Conservation (phyloP, 2,888 invertebrate genomes). For the Gymnosoma rotundatum region DNA sequence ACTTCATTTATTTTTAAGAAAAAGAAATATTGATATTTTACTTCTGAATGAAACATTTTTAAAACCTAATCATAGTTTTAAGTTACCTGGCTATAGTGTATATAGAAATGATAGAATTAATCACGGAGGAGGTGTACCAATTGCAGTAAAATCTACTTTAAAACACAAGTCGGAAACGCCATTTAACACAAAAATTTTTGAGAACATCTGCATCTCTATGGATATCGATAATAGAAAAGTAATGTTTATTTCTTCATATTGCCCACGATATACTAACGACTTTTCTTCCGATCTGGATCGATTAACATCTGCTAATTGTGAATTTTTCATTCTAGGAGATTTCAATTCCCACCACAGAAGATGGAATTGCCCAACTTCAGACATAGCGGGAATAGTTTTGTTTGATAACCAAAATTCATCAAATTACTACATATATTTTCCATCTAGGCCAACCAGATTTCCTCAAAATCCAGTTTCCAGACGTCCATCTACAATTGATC, state of each 20-base stretch:
- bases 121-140: slow-evolving; percentile 6
- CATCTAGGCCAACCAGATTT: neutral
- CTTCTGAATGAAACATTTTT: slow-evolving; percentile 24
- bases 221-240: slow-evolving; percentile 9
- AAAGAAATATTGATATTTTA: slow-evolving; percentile 9
- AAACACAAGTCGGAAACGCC: neutral
- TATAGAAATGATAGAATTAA: slow-evolving; percentile 22
- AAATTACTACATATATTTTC: neutral
- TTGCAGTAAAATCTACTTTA: neutral
- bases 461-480: neutral
- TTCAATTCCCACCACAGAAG: slow-evolving; percentile 7
- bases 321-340: slow-evolving; percentile 24
- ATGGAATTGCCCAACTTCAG: slow-evolving; percentile 1
- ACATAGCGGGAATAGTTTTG: neutral
- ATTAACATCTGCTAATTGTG: neutral
- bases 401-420: slow-evolving; percentile 1
- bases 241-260: slow-evolving; percentile 13
- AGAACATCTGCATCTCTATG: neutral
- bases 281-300: neutral
- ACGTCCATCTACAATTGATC: neutral
- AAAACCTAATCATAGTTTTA: slow-evolving; percentile 19
- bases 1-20: slow-evolving; percentile 7
- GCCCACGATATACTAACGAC: slow-evolving; percentile 16
- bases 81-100: neutral
- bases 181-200: neutral